Evolutionary conservation across 2,888 invertebrate species (phyloP), one percentile per base, ranked within the genome.

Genomic region (Bugulina stolonifera): DNA sequence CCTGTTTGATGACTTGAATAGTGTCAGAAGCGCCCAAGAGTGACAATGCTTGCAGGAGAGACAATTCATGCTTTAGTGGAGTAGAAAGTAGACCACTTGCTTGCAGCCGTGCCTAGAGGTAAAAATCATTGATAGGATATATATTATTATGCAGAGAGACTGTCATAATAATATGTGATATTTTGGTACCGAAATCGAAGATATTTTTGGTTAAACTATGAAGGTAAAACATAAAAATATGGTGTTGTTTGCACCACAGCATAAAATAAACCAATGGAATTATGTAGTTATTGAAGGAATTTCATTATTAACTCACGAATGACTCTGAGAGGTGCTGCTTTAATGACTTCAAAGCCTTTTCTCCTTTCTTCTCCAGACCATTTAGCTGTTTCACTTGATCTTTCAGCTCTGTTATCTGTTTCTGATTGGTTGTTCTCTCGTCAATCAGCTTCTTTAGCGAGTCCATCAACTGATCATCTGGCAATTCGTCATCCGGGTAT

Each of bases 381-480:
- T 77, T 75, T 43, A 80, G 75, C 34, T 78, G 79, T 72, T 77
- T 78, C 3, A 82, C 73, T 54, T 79, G 75, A 5, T 77, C 77
- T 75, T 81, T 77, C 58, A 81, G 71, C 5, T 81, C 80, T 58
- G 78, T 77, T 22, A 82, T 77, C 54, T 69, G 52, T 43, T 74
- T 73, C 72, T 77, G 76, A 54, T 79, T 77, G 57, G 79, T 78
- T 18, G 78, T 78, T 70, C 81, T 73, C 69, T 82, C 81, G 69
- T 81, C 80, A 18, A 81, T 77, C 2, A 82, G 73, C 71, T 78
- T 79, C 75, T 81, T 82, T 71, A 83, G 74, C 10, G 77, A 76
- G 35, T 80, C 80, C 1, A 82, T 73, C 55, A 83, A 76, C 32
- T 80, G 79, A 73, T 83, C 82, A 72, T 83, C 82, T 55, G 74